Base-by-base conservation (phyloP, 2,113 vertebrate species). In the Pontoporia blainvillei region DNA sequence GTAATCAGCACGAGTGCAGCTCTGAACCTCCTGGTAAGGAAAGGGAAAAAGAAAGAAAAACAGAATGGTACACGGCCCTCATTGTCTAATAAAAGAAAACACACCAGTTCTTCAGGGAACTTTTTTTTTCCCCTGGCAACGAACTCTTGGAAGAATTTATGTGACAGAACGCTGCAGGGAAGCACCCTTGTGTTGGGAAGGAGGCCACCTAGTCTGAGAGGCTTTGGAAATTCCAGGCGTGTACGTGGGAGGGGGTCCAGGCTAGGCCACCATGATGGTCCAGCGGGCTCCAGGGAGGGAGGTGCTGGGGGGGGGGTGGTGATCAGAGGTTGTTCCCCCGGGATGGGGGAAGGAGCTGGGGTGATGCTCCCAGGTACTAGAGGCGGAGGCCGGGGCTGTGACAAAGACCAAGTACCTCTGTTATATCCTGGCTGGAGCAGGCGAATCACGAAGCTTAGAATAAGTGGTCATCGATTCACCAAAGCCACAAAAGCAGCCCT, bases 81-180 rank as follows among this genome's bases (percentile, higher is more conserved):
- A 29, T 76, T 93, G 76, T 94, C 86, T 73, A 71, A 39, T 57
- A 75, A 67, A 36, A 94, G 79, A 76, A 96, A 91, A 93, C 6
- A 62, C 1, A 34, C 39, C 25, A 62, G 3, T 75, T 91, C 78
- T 94, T 94, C 3, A 3, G 62, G 83, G 93, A 97, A 67, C 78
- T n/a, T 49, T 86, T 62, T 61, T 66, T 73, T 64, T 3, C 54
- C 54, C 86, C 67, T 90, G 76, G 82, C 73, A 72, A 93, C 82
- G 81, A 78, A 92, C 96, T 97, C 86, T 85, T 71, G 54, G 73
- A 89, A 84, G 79, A 87, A 95, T 76, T 31, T 66, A 81, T 79
- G 62, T 52, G 64, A 87, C 64, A 90, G 83, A 72, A 87, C 7
- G 31, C 3, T 59, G 49, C 73, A 52, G 15, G 81, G 72, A 82